phyloP scores from a whole-genome alignment of 2,797 vertebrate genomes.

The Clarias pachynema region DNA sequence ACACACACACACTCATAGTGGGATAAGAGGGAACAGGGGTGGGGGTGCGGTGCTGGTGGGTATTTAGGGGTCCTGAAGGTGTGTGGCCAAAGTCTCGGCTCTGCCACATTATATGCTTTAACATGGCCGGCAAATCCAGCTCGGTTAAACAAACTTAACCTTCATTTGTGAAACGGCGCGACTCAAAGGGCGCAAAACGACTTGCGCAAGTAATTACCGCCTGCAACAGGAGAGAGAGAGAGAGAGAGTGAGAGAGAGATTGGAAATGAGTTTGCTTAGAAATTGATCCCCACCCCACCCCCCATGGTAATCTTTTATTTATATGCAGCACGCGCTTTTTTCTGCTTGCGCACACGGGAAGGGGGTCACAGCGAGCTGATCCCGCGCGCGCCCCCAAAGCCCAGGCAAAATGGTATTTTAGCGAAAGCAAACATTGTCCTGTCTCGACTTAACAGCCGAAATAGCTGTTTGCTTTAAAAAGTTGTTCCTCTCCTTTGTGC shows the following conservation, averaged over 20 bases:
- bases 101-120: conserved; percentile 95
- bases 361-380: conserved; percentile 83
- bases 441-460: conserved; percentile 84
- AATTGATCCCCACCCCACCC: conserved; percentile 81
- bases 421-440: conserved; percentile 98
- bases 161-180: conserved; percentile 96
- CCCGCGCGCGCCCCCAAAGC: conserved; percentile 85
- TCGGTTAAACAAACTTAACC: conserved; percentile 99
- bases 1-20: neutral
- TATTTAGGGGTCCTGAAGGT: conserved; percentile 66
- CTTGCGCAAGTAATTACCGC: conserved; percentile 93
- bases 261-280: conserved; percentile 94
- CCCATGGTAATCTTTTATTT: conserved; percentile 98
- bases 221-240: conserved; percentile 52
- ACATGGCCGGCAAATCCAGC: conserved; percentile 97
- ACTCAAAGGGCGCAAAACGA: conserved; percentile 91
- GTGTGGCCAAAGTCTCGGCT: conserved; percentile 76
- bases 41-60: neutral
- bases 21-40: neutral
- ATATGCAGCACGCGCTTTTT: conserved; percentile 89
- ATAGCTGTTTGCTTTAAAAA: conserved; percentile 87
- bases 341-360: conserved; percentile 82
- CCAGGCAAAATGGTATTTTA: conserved; percentile 98
- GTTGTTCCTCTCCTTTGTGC: conserved; percentile 77
- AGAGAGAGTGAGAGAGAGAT: conserved; percentile 66